These are phyloP conservation scores for Chydorus sphaericus DNA, from an alignment of 2,888 invertebrate genomes.

Conservation along the genomic window DNA sequence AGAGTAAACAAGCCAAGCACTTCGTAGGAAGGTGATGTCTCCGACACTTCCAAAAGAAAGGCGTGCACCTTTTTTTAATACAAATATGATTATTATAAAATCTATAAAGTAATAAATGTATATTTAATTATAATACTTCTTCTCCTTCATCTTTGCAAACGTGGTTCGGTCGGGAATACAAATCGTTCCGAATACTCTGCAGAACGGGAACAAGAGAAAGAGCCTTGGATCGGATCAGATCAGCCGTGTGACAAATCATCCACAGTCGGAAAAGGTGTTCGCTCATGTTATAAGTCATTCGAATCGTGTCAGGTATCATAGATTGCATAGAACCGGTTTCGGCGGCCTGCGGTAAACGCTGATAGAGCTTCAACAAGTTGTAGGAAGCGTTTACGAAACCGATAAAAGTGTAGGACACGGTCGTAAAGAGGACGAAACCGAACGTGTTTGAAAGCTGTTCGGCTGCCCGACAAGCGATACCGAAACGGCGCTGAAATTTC, in stretches of 20 bases:
- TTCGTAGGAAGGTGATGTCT: not conserved
- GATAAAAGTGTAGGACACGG: slow-evolving; percentile 1
- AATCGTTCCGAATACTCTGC: not conserved
- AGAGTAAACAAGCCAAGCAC: not conserved
- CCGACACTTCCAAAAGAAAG: not conserved
- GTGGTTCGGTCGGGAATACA: not conserved
- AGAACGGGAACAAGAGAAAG: slow-evolving; percentile 1
- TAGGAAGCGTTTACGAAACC: not conserved
- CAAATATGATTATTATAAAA: not conserved
- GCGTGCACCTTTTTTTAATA: not conserved
- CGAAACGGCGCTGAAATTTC: not conserved
- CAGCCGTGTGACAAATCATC: not conserved
- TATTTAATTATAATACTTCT: not conserved
- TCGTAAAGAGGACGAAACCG: not conserved
- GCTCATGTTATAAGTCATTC: not conserved
- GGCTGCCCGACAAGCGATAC: not conserved
- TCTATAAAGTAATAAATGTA: not conserved
- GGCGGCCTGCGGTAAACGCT: not conserved
- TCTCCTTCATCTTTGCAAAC: not conserved
- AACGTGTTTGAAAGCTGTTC: not conserved
- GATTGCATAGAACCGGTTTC: not conserved
- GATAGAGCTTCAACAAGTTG: not conserved
- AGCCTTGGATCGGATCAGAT: not conserved
- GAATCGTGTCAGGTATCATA: not conserved
- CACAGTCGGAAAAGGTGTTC: not conserved